A percentile compares a stretch with the other conserved stretches of the same genome.
These are phyloP conservation scores for Criorhina ranunculi DNA, from an alignment of 2,888 invertebrate species.

Conservation along the genomic window DNA sequence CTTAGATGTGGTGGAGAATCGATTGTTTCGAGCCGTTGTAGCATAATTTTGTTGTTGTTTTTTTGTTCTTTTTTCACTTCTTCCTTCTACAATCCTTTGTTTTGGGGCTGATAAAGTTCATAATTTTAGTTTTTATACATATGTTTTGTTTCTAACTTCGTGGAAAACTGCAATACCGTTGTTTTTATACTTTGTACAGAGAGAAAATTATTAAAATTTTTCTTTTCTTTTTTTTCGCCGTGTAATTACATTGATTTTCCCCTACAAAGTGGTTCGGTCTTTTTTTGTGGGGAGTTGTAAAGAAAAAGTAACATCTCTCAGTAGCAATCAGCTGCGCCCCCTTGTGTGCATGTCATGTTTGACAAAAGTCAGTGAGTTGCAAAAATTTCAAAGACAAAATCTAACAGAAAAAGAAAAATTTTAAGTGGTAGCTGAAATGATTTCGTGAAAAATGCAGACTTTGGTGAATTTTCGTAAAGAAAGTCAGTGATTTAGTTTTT, in stretches of 20 bases:
- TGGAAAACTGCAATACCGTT: constrained; percentile 57
- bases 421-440: constrained; percentile 23
- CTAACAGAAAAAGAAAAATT: background rate
- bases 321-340: constrained; percentile 47
- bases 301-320: constrained; percentile 34
- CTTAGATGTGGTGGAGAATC: constrained; percentile 66
- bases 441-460: constrained; percentile 58
- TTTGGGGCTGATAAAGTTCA: constrained; percentile 7
- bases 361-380: constrained; percentile 16
- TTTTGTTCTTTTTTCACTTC: constrained; percentile 8
- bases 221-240: constrained; percentile 4
- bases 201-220: constrained; percentile 36
- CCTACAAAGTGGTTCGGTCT: constrained; percentile 41
- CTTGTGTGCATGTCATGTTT: constrained; percentile 51
- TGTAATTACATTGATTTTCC: constrained; percentile 64
- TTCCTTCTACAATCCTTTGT: constrained; percentile 8
- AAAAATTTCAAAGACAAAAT: constrained; percentile 14
- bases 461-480: constrained; percentile 31
- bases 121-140: constrained; percentile 4
- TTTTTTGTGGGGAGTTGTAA: background rate
- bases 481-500: constrained; percentile 49
- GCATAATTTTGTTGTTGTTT: constrained; percentile 40
- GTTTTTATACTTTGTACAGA: background rate
- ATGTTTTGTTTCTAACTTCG: constrained; percentile 5
- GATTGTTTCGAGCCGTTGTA: constrained; percentile 58